phyloP scores from a whole-genome alignment of 1,140 invertebrate genomes.

The Lasioglossum baleicum region DNA sequence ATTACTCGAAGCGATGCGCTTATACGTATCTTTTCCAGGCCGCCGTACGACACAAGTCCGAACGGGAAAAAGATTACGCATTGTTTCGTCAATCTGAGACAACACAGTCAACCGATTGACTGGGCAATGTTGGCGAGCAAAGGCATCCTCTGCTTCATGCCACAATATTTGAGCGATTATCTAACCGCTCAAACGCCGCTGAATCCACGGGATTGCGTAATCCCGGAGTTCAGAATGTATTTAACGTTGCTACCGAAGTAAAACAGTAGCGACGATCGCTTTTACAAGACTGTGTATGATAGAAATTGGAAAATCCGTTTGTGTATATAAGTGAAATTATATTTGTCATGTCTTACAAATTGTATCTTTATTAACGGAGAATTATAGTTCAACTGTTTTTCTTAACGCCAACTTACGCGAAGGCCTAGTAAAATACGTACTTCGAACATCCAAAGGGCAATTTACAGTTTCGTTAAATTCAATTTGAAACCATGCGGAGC shows the following conservation, averaged over 20 bases:
- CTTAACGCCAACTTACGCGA: background rate
- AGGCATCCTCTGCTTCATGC: constrained; percentile 81
- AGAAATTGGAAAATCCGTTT: background rate
- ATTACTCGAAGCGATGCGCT: background rate
- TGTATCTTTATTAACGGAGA: background rate
- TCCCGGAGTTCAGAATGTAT: constrained; percentile 78
- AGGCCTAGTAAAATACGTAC: background rate
- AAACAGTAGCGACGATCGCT: background rate
- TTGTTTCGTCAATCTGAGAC: constrained; percentile 81
- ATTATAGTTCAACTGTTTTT: too few species aligned
- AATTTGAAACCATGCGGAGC: constrained; percentile 42
- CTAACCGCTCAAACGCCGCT: constrained; percentile 74
- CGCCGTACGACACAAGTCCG: constrained; percentile 72
- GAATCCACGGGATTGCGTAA: constrained; percentile 75
- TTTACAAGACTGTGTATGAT: constrained; percentile 1
- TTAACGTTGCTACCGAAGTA: constrained; percentile 72
- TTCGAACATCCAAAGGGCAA: accelerated
- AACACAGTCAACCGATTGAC: constrained; percentile 79
- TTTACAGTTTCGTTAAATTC: constrained; percentile 55
- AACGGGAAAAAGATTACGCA: constrained; percentile 79
- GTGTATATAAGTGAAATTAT: constrained; percentile 27
- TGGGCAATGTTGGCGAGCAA: constrained; percentile 78
- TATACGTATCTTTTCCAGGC: constrained; percentile 53
- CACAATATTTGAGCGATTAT: constrained; percentile 82
- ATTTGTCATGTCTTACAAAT: constrained; percentile 6